A percentile compares a stretch with the other conserved stretches of the same genome.
Evolutionary conservation across 2,113 vertebrate species (phyloP).

Genomic region (Arvicanthis niloticus): DNA sequence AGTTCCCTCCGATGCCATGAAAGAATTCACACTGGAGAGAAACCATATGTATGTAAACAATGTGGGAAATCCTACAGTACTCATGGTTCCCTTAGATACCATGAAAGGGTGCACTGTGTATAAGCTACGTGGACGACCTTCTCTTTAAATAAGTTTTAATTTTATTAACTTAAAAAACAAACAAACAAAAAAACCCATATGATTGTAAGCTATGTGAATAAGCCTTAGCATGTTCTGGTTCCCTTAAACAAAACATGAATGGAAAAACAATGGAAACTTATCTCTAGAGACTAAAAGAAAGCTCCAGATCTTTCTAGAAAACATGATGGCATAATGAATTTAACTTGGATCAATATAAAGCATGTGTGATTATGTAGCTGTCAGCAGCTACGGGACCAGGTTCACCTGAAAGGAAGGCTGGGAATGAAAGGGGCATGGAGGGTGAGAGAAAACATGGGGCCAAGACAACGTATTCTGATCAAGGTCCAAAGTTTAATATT

Average conservation of each 20-base stretch:
- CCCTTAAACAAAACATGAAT: neutral
- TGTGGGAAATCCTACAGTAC: neutral
- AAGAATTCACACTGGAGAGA: constrained; percentile 22
- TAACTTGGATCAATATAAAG: neutral
- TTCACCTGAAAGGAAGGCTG: too few relatives aligned
- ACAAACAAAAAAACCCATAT: neutral
- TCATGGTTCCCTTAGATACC: neutral
- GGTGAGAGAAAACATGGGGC: too few relatives aligned
- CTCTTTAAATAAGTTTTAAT: neutral
- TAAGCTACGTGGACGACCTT: neutral
- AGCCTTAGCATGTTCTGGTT: neutral
- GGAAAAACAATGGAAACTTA: neutral
- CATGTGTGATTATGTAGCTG: neutral
- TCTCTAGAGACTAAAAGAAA: neutral
- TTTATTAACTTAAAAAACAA: neutral
- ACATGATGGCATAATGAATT: neutral
- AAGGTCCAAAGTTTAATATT: too few relatives aligned
- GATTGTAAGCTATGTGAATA: constrained; percentile 2
- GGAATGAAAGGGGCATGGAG: too few relatives aligned
- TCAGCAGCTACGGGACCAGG: too few relatives aligned
- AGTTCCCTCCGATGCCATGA: neutral
- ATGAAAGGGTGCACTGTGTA: neutral
- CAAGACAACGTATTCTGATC: too few relatives aligned
- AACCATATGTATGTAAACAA: neutral
- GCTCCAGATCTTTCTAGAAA: neutral